Conservation (phyloP, 2,888 invertebrate species). For the Ariolimax columbianus region DNA sequence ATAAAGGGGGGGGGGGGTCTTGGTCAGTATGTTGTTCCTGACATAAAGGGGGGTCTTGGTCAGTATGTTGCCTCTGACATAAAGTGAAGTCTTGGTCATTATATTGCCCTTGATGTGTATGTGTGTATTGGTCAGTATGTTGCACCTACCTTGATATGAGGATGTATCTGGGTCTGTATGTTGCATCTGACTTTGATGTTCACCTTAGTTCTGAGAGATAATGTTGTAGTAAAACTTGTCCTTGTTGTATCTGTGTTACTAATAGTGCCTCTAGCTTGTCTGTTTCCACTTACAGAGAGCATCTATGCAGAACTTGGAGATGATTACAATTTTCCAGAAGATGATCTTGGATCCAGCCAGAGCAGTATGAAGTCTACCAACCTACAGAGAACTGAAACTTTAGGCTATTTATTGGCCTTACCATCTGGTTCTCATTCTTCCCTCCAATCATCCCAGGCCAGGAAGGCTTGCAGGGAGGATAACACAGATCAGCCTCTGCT, state of each 20-base stretch:
- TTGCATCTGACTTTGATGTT: too few relatives aligned
- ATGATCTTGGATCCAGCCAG: neutral
- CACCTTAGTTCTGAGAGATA: neutral
- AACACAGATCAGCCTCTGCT: conserved; percentile 37
- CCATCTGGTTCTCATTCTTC: conserved; percentile 36
- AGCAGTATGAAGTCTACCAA: conserved; percentile 16
- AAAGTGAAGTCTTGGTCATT: too few relatives aligned
- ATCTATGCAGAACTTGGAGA: conserved; percentile 53
- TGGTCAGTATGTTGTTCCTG: too few relatives aligned
- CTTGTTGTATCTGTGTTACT: too few relatives aligned
- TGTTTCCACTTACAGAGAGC: conserved; percentile 41
- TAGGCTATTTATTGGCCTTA: conserved; percentile 1
- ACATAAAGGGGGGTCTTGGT: too few relatives aligned
- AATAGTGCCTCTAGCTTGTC: neutral
- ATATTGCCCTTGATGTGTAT: too few relatives aligned
- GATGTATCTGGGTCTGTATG: too few relatives aligned
- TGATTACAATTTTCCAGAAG: conserved; percentile 32
- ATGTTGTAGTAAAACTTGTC: too few relatives aligned
- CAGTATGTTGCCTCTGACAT: too few relatives aligned
- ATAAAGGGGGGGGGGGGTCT: too few relatives aligned
- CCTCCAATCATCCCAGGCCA: conserved; percentile 10
- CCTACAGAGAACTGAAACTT: neutral
- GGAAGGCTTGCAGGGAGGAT: neutral
- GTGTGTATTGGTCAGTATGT: too few relatives aligned
- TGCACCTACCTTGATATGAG: too few relatives aligned